These are phyloP conservation scores for Criorhina ranunculi DNA, from an alignment of 2,888 invertebrate genomes.

Conservation along the genomic window DNA sequence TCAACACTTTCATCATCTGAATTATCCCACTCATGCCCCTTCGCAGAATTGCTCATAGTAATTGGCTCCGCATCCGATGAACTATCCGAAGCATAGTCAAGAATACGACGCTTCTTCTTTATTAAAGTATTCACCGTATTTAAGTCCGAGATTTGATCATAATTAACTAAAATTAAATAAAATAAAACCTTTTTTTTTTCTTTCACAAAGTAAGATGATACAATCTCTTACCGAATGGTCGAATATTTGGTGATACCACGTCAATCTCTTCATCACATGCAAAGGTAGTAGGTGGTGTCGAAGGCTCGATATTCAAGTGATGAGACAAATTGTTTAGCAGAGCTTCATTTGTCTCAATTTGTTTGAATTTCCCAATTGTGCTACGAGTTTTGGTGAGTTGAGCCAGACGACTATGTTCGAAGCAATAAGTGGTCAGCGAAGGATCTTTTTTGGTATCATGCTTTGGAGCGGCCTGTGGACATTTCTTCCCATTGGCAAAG, in stretches of 20 bases:
- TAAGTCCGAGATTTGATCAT: conserved; percentile 84
- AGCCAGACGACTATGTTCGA: conserved; percentile 89
- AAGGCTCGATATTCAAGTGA: conserved; percentile 85
- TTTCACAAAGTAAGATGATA: not conserved
- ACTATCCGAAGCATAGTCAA: conserved; percentile 91
- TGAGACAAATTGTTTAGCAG: conserved; percentile 88
- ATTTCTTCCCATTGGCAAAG: conserved; percentile 89
- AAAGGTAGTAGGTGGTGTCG: conserved; percentile 79
- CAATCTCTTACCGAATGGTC: conserved; percentile 86
- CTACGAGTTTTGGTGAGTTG: conserved; percentile 88
- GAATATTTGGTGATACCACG: conserved; percentile 85
- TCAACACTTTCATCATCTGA: conserved; percentile 92
- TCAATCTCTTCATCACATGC: conserved; percentile 85
- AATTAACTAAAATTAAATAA: conserved; percentile 79
- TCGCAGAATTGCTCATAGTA: conserved; percentile 87
- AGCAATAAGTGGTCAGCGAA: conserved; percentile 87
- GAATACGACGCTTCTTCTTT: conserved; percentile 85
- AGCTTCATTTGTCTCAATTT: conserved; percentile 88
- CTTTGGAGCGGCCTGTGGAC: conserved; percentile 91
- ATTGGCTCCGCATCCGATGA: conserved; percentile 87
- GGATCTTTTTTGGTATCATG: conserved; percentile 89
- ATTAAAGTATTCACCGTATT: conserved; percentile 86
- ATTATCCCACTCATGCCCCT: conserved; percentile 88
- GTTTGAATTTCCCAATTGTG: conserved; percentile 86
- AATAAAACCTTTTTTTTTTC: not conserved